Evolutionary conservation across 2,888 invertebrate genomes (phyloP).

Genomic region (Sphaerophoria rueppellii): DNA sequence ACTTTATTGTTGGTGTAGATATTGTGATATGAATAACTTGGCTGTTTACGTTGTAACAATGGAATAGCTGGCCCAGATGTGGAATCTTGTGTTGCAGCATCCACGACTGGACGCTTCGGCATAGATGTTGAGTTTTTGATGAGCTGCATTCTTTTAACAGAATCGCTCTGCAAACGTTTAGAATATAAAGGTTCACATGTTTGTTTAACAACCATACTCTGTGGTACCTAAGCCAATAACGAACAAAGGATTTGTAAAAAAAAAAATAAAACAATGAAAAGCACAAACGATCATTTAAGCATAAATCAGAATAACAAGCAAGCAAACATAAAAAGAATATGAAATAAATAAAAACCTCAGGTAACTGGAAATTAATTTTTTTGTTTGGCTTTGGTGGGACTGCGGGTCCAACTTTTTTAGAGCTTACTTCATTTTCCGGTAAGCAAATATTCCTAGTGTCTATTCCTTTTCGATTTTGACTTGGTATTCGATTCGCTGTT

Average conservation of each 20-base stretch:
- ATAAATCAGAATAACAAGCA: slow-evolving; percentile 21
- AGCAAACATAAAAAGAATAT: slow-evolving; percentile 11
- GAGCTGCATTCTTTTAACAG: slow-evolving; percentile 29
- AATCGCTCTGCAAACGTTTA: slow-evolving; percentile 85
- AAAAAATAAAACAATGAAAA: slow-evolving; percentile 2
- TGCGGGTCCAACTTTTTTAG: slow-evolving; percentile 88
- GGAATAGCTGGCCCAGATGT: slow-evolving; percentile 35
- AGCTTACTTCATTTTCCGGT: slow-evolving; percentile 75
- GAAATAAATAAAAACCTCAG: slow-evolving; percentile 76
- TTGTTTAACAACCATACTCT: slow-evolving; percentile 88
- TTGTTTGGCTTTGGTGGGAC: slow-evolving; percentile 91
- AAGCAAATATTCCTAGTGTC: neutral
- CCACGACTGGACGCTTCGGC: slow-evolving; percentile 25
- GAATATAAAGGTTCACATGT: slow-evolving; percentile 90
- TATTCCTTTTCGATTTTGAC: slow-evolving; percentile 32
- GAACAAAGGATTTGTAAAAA: slow-evolving; percentile 57
- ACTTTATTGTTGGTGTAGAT: slow-evolving; percentile 76
- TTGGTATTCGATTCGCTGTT: too few relatives aligned
- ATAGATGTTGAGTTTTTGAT: neutral
- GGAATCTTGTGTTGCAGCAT: too few relatives aligned
- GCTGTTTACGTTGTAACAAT: slow-evolving; percentile 76
- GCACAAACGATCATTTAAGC: slow-evolving; percentile 27
- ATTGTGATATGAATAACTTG: slow-evolving; percentile 66
- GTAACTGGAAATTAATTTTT: slow-evolving; percentile 82
- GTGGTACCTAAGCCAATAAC: slow-evolving; percentile 84